Evolutionary conservation across 2,888 invertebrate genomes (phyloP).

Genomic region (Polydrusus cervinus): DNA sequence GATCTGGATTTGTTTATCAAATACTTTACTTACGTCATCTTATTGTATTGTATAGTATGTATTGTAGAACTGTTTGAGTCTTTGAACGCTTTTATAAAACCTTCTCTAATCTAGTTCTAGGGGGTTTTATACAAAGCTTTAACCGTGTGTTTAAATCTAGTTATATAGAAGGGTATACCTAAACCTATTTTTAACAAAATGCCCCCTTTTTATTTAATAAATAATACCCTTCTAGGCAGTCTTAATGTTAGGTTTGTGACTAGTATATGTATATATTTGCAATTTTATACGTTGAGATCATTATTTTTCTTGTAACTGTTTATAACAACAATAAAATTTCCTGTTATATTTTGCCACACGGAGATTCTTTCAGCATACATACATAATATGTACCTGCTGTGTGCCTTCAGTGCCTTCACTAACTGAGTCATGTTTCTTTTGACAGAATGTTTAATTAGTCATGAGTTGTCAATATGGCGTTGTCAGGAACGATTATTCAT

Average conservation of each 20-base stretch:
- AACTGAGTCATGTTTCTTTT: constrained; percentile 13
- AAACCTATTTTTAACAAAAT: no score
- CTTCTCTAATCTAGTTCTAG: no score
- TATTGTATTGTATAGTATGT: no score
- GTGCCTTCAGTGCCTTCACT: constrained; percentile 15
- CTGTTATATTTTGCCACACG: neutral
- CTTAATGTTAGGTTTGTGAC: neutral
- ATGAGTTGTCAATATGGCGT: constrained; percentile 18
- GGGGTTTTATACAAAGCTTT: no score
- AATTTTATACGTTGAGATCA: constrained; percentile 22
- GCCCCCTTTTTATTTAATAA: neutral
- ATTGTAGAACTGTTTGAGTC: no score
- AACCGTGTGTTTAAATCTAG: no score
- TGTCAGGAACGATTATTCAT: constrained; percentile 15
- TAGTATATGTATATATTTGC: neutral
- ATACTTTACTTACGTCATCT: no score
- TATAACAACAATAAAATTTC: constrained; percentile 4
- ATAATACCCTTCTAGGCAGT: neutral
- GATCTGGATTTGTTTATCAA: no score
- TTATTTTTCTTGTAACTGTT: constrained; percentile 27
- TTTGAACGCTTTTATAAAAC: no score
- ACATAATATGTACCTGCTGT: constrained; percentile 9
- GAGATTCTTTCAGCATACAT: neutral
- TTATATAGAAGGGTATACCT: no score
- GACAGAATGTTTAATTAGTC: constrained; percentile 12